These are phyloP conservation scores for Paradisaea rubra DNA, from an alignment of 2,113 vertebrate genomes.

Conservation along the genomic window DNA sequence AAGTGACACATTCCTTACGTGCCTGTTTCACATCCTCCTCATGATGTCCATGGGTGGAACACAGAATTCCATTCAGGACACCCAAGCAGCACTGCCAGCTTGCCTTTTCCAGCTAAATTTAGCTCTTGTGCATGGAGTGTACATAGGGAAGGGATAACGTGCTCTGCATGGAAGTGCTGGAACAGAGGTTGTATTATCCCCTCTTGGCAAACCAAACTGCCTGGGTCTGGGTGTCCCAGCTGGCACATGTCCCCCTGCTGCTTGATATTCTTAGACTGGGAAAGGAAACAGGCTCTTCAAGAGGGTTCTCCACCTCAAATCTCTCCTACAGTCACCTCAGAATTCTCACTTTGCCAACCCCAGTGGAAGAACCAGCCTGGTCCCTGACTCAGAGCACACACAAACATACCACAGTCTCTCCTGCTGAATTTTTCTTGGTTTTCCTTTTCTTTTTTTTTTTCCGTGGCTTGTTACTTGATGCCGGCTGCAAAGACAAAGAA, in stretches of 20 bases:
- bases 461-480: slow-evolving; percentile 70
- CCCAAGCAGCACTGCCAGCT: neutral
- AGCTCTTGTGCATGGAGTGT: neutral
- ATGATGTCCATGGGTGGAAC: neutral
- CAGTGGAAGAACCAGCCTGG: neutral
- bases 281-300: neutral
- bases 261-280: accelerated
- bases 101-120: neutral
- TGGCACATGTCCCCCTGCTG: neutral
- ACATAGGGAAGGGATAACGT: neutral
- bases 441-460: slow-evolving; percentile 92
- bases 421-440: slow-evolving; percentile 67
- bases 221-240: neutral
- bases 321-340: neutral
- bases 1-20: neutral
- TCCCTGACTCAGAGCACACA: neutral
- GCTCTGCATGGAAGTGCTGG: neutral
- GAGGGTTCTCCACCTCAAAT: neutral
- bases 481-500: slow-evolving; percentile 44
- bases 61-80: neutral
- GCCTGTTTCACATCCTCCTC: neutral
- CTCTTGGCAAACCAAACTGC: neutral
- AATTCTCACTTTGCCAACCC: neutral
- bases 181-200: neutral
- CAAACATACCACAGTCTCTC: slow-evolving; percentile 72